Conservation (phyloP, 2,888 invertebrate genomes). For the Lithophane socia region DNA sequence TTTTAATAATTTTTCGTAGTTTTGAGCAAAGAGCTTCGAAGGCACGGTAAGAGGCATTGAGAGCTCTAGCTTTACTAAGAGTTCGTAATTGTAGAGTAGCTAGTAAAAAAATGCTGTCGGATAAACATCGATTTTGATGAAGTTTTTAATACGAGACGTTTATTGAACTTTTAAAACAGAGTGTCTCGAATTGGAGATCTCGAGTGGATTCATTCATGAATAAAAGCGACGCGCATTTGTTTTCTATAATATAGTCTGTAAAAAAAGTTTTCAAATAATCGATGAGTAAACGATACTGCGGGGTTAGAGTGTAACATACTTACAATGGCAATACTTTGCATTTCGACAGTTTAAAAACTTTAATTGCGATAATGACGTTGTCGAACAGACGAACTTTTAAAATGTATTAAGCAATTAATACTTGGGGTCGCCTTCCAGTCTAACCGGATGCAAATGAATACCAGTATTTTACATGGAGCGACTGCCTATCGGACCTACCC, state of each 20-base stretch:
- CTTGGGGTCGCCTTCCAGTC: too few relatives aligned
- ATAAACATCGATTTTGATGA: constrained; percentile 34
- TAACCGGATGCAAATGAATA: too few relatives aligned
- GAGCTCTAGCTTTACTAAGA: constrained; percentile 65
- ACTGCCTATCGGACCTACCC: too few relatives aligned
- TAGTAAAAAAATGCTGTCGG: constrained; percentile 24
- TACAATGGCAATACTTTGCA: too few relatives aligned
- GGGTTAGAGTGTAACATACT: too few relatives aligned
- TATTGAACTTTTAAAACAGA: constrained; percentile 8
- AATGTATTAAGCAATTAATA: too few relatives aligned
- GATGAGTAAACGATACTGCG: too few relatives aligned
- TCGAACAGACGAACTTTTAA: too few relatives aligned
- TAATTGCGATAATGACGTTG: too few relatives aligned
- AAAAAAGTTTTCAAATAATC: background rate
- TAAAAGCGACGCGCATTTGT: background rate
- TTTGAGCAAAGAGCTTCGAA: constrained; percentile 67
- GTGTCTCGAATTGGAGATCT: background rate
- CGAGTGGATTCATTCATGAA: background rate
- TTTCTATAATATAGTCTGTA: too few relatives aligned
- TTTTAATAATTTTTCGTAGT: constrained; percentile 66
- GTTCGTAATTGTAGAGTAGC: constrained; percentile 61
- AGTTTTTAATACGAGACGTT: constrained; percentile 4
- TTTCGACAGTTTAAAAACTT: too few relatives aligned
- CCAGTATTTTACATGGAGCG: too few relatives aligned
- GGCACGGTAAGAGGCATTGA: constrained; percentile 66